Evolutionary conservation across 1,140 invertebrate genomes (phyloP).

Genomic region (Glomeris maerens): DNA sequence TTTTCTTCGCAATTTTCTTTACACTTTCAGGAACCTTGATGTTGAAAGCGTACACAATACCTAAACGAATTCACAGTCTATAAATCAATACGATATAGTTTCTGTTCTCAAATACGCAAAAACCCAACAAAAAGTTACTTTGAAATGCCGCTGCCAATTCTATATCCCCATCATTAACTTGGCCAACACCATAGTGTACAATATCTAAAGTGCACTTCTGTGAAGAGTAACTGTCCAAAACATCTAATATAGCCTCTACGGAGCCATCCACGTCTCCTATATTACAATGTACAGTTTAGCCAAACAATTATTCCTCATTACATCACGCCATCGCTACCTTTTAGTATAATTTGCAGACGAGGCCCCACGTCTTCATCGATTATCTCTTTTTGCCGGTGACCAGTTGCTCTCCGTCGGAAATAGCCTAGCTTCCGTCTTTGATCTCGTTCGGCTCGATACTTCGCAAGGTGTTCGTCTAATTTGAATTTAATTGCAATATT

Average conservation of each 20-base stretch:
- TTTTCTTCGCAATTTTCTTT: conserved; percentile 34
- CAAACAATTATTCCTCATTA: background rate
- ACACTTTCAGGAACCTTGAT: conserved; percentile 40
- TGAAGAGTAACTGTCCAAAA: conserved; percentile 71
- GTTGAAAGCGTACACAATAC: conserved; percentile 77
- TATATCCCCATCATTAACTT: conserved; percentile 64
- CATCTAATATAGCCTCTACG: conserved; percentile 83
- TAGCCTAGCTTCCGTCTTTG: conserved; percentile 42
- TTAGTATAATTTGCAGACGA: conserved; percentile 24
- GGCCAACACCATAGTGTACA: conserved; percentile 78
- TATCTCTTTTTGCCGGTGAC: conserved; percentile 43
- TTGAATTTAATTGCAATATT: conserved; percentile 47
- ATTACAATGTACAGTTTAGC: background rate
- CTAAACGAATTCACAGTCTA: conserved; percentile 32
- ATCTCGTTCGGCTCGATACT: conserved; percentile 50
- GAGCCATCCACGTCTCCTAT: conserved; percentile 69
- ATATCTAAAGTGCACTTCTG: conserved; percentile 64
- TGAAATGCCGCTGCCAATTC: conserved; percentile 71
- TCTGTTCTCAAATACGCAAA: background rate
- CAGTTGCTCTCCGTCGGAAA: conserved; percentile 31
- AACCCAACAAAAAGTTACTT: conserved; percentile 31
- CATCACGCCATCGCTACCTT: conserved; percentile 16
- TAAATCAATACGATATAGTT: conserved; percentile 13
- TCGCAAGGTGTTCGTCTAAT: conserved; percentile 45
- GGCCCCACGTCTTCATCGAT: conserved; percentile 30